Base-by-base conservation (phyloP, 1,140 invertebrate genomes). In the Carposina sasakii region DNA sequence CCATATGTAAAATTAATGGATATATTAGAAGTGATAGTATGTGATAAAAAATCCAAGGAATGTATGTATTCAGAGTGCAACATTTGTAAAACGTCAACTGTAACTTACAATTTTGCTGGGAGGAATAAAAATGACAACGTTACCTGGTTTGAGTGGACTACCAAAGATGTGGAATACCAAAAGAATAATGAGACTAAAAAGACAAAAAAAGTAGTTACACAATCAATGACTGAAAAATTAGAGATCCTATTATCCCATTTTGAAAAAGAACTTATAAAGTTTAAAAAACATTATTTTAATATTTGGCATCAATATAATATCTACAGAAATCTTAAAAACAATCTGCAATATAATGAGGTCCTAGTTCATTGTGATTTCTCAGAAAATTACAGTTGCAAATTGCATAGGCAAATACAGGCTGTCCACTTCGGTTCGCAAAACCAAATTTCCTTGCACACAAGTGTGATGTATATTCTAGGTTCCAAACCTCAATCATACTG, bases 361-460 rank as follows among this genome's bases (percentile, higher is more conserved):
- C 13, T 37, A 8, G 10, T 59, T 9, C 30, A 41, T 6, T 31
- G 37, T 30, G 57, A 66, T 36, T 66, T 64, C 19, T 54, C 47
- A 16, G 52, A 67, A 47, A 67, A 67, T 49, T 64, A 61, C 45
- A 28, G 15, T 23, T 56, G 54, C 23, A 64, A 67, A 50, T 31
- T 59, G 19, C 21, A 28, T 5, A 28, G 45, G 30, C 55, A 62
- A 56, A 34, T 67, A 5, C 64, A 68, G 41, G 42, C 54, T 41
- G 36, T 56, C 13, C 54, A 67, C 42, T 67, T 67, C 46, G 61
- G 58, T 28, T 45, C 37, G 12, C 37, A 55, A 54, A 24, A 24
- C 12, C 52, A 57, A 37, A 51, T 62, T 12, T 47, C 51, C 4
- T 37, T 62, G 16, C 59, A 62, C 33, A 52, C 46, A 16, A 47